A percentile compares a stretch with the other conserved stretches of the same genome.
phyloP scores from a whole-genome alignment of 2,888 invertebrate species.

The Drosophila rubida region DNA sequence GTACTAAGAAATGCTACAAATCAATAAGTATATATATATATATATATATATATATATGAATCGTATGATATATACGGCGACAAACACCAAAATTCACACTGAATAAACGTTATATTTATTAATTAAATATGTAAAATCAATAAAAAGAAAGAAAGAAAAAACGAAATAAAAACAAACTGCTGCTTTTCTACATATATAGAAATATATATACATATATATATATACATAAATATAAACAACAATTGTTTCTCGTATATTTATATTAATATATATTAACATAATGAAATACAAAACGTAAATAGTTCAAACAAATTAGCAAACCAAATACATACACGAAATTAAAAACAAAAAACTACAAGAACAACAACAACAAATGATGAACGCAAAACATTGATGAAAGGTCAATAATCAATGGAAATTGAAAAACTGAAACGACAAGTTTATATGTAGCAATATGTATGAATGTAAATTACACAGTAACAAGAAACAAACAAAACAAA shows the following conservation, averaged over 20 bases:
- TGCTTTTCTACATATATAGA: constrained; percentile 73
- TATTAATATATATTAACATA: constrained; percentile 67
- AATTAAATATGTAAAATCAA: constrained; percentile 72
- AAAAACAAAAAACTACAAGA: constrained; percentile 29
- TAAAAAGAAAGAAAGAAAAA: constrained; percentile 31
- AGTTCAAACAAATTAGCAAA: constrained; percentile 80
- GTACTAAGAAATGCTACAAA: constrained; percentile 43
- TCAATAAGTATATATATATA: constrained; percentile 47
- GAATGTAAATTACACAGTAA: constrained; percentile 68
- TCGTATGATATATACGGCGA: constrained; percentile 52
- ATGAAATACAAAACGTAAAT: constrained; percentile 65
- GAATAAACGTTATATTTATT: constrained; percentile 80
- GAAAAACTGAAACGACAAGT: constrained; percentile 64
- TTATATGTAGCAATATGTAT: constrained; percentile 72
- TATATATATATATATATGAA: constrained; percentile 51
- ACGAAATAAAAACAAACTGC: constrained; percentile 48
- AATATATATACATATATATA: constrained; percentile 44
- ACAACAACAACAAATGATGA: constrained; percentile 28
- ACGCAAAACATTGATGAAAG: neutral
- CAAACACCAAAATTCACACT: constrained; percentile 77
- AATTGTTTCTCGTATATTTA: constrained; percentile 79
- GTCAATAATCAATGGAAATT: constrained; percentile 38
- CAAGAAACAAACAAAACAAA: constrained; percentile 30
- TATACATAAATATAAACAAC: constrained; percentile 53
- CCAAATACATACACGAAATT: constrained; percentile 73